Conservation (phyloP, 2,888 invertebrate genomes). For the Tribolium freemani region DNA sequence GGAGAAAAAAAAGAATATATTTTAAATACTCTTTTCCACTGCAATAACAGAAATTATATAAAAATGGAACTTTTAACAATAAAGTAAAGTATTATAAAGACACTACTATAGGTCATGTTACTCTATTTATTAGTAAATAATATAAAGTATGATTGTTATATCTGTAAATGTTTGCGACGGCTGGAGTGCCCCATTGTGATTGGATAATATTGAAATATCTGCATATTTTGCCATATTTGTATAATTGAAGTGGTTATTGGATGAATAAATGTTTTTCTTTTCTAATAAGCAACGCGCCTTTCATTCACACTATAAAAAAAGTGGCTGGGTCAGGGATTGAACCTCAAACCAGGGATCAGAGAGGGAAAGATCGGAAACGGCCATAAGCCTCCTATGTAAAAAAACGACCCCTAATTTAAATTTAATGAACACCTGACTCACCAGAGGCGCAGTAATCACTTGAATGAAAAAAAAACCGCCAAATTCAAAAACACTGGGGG, state of each 20-base stretch:
- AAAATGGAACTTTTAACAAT: constrained; percentile 21
- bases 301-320: neutral
- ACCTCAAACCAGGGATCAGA: too few relatives aligned
- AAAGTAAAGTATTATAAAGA: constrained; percentile 32
- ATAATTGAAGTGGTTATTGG: constrained; percentile 29
- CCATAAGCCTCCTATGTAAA: too few relatives aligned
- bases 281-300: constrained; percentile 7
- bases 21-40: constrained; percentile 64
- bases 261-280: constrained; percentile 40
- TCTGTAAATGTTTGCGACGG: neutral
- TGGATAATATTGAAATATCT: constrained; percentile 22
- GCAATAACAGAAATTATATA: constrained; percentile 54
- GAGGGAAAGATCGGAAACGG: too few relatives aligned
- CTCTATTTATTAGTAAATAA: constrained; percentile 25
- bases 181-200: constrained; percentile 6
- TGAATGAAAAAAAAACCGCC: too few relatives aligned
- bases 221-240: constrained; percentile 41
- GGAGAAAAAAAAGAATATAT: constrained; percentile 54
- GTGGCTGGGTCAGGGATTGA: too few relatives aligned
- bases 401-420: too few relatives aligned
- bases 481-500: too few relatives aligned
- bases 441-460: too few relatives aligned
- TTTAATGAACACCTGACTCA: too few relatives aligned
- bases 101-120: constrained; percentile 18
- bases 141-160: constrained; percentile 34